phyloP scores from a whole-genome alignment of 2,797 vertebrate species.

The Morus bassanus region DNA sequence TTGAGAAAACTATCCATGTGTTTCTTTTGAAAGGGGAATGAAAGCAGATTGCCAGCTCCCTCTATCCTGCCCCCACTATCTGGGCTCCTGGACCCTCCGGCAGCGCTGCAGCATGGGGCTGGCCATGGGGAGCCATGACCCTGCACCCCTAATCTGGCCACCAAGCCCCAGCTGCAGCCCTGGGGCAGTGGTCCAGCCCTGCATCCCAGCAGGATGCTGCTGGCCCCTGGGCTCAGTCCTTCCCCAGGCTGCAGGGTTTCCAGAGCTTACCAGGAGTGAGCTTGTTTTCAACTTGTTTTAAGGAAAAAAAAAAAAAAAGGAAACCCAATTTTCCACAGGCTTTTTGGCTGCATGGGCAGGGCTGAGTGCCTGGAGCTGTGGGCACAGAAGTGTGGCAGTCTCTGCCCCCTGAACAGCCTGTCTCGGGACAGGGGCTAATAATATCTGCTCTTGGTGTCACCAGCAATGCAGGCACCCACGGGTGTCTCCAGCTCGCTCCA shows the following conservation, averaged over 20 bases:
- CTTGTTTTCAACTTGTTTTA: background rate
- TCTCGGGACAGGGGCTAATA: fast-evolving
- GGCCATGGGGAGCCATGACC: fast-evolving
- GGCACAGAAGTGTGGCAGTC: background rate
- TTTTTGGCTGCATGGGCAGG: background rate
- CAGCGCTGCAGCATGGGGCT: fast-evolving
- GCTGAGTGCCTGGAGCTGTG: background rate
- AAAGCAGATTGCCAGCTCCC: background rate
- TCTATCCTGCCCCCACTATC: fast-evolving
- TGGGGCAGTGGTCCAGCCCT: background rate
- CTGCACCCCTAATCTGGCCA: background rate
- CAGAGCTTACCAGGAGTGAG: background rate
- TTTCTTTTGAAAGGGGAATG: background rate
- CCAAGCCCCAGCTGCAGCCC: background rate
- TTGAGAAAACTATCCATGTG: background rate
- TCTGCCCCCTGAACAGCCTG: fast-evolving
- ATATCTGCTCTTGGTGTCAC: fast-evolving
- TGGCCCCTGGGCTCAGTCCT: background rate
- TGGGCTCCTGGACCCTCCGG: fast-evolving
- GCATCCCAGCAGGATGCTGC: background rate
- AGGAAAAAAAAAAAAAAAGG: background rate
- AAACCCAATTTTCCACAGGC: background rate
- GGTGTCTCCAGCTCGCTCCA: background rate
- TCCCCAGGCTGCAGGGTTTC: background rate
- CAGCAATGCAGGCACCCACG: fast-evolving